Conservation (phyloP, 2,113 vertebrate genomes). For the Bolborhynchus lineola region DNA sequence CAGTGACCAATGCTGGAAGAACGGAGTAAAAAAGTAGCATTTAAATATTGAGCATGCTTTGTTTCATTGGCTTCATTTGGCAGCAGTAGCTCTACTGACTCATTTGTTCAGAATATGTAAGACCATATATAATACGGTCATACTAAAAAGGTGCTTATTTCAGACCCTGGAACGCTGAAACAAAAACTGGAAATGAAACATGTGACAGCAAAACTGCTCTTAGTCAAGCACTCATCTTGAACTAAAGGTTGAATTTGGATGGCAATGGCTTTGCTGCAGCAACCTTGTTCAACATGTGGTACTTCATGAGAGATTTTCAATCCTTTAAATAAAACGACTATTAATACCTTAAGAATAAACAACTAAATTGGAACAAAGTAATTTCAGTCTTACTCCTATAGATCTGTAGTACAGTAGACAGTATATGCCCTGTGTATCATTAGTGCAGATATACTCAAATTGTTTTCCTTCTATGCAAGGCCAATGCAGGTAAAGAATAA, state of each 20-base stretch:
- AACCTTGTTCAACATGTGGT: not conserved
- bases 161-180: not conserved
- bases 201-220: not conserved
- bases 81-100: not conserved
- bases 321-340: not conserved
- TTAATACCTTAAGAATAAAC: not conserved
- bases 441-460: not conserved
- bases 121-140: slow-evolving; percentile 19
- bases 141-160: slow-evolving; percentile 34
- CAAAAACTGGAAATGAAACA: not conserved
- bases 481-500: slow-evolving; percentile 54
- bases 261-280: not conserved
- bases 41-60: not conserved
- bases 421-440: not conserved
- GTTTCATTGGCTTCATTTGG: not conserved
- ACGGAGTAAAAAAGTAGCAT: not conserved
- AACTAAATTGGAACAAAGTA: not conserved
- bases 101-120: not conserved
- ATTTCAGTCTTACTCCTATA: not conserved
- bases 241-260: not conserved
- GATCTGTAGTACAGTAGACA: not conserved
- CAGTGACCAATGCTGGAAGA: slow-evolving; percentile 72
- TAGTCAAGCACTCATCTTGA: not conserved
- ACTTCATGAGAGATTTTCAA: not conserved
- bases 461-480: slow-evolving; percentile 9